Base-by-base conservation (phyloP, 2,113 vertebrate species). In the Oryzias celebensis region DNA sequence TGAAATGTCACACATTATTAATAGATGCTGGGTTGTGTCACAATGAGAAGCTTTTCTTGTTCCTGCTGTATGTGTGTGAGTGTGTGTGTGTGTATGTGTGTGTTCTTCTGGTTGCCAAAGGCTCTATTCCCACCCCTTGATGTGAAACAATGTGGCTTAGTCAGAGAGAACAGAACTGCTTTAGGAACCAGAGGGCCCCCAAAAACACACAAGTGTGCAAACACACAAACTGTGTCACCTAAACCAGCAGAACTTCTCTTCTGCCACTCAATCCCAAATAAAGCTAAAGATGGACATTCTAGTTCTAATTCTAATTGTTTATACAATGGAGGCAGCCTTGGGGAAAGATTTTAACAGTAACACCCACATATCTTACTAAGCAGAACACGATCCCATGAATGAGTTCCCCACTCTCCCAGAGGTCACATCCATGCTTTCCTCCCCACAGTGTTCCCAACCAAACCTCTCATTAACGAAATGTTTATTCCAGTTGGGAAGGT, bases 401-500 rank as follows among this genome's bases (percentile, higher is more conserved):
- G 93, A 94, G 91, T 85, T 83, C 85, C 90, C 85, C 91, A 91
- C 92, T 93, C 87, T 93, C 94, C 92, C 92, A 95, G 80, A 95
- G 95, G 94, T 94, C 95, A 95, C 85, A 72, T 87, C 90, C 91
- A 91, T 85, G 94, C 94, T 94, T 93, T 91, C 89, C 93, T 95
- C 94, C 94, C 94, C 93, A 90, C 77, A 93, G 93, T 93, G 94
- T 92, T 92, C 90, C 90, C 92, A 87, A 86, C 87, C 75, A 84
- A 87, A 85, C 89, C 88, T 91, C 92, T 94, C 94, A 95, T 95
- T 96, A 97, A 94, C 92, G 93, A 94, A 94, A 95, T 94, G 93
- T 94, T 95, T 96, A 93, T 94, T 94, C 92, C 92, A 59, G 68
- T 74, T 61, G 66, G 67, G 71, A 78, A 81, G 73, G 69, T 78